Evolutionary conservation across 1,140 invertebrate species (phyloP).

Genomic region (Anastrepha obliqua): DNA sequence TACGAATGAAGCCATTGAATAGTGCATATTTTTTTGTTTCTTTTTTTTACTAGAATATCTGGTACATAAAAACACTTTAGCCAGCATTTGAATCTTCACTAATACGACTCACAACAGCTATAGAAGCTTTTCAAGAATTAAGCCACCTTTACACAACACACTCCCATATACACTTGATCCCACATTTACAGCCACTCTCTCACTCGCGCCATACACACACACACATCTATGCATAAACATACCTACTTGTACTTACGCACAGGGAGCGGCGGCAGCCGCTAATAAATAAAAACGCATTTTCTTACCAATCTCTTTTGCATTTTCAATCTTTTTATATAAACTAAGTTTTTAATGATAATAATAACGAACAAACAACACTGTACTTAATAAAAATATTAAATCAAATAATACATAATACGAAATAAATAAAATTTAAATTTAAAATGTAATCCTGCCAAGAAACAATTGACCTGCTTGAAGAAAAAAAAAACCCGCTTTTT

Average conservation of each 20-base stretch:
- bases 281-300: slow-evolving; percentile 13
- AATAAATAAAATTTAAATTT: slow-evolving; percentile 55
- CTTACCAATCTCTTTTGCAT: slow-evolving; percentile 23
- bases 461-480: slow-evolving; percentile 73
- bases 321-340: slow-evolving; percentile 34
- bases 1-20: not conserved
- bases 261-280: not conserved
- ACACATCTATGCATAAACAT: not conserved
- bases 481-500: slow-evolving; percentile 69
- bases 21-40: not conserved
- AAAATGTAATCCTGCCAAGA: slow-evolving; percentile 74
- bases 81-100: not conserved
- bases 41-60: not conserved
- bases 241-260: slow-evolving; percentile 18
- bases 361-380: slow-evolving; percentile 62
- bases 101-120: not conserved
- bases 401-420: slow-evolving; percentile 21
- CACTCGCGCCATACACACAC: not conserved
- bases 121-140: too few species aligned
- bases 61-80: not conserved
- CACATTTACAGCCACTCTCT: too few species aligned
- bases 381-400: slow-evolving; percentile 54
- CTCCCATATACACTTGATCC: not conserved
- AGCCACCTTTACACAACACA: not conserved
- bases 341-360: slow-evolving; percentile 60